Evolutionary conservation across 2,888 invertebrate species (phyloP).

Genomic region (Xestia xanthographa): DNA sequence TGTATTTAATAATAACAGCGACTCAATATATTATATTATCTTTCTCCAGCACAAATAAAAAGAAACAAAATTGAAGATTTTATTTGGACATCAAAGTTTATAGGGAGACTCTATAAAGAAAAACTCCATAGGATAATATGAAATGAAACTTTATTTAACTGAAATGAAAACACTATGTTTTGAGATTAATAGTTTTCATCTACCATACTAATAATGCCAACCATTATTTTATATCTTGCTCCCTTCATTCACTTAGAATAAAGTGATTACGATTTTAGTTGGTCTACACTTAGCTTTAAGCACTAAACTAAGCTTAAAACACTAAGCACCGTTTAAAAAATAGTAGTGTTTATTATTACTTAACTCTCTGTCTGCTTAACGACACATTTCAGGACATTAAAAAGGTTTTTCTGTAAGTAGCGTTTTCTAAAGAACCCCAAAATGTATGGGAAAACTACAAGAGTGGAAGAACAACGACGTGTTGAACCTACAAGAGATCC

Average conservation of each 20-base stretch:
- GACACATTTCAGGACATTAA: neutral
- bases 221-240: neutral
- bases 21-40: conserved; percentile 41
- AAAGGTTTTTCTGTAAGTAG: neutral
- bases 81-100: conserved; percentile 47
- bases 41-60: conserved; percentile 32
- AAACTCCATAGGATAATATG: conserved; percentile 17
- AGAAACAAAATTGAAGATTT: conserved; percentile 51
- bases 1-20: conserved; percentile 30
- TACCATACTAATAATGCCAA: neutral
- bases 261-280: neutral
- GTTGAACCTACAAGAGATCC: no score
- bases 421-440: neutral
- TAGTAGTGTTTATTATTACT: neutral
- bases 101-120: conserved; percentile 23
- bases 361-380: neutral
- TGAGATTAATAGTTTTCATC: neutral
- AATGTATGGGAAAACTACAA: neutral
- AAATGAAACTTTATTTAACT: conserved; percentile 8
- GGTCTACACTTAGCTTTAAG: neutral
- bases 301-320: neutral
- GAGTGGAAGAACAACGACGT: neutral
- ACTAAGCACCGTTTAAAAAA: neutral
- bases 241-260: neutral
- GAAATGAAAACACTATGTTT: neutral